Conservation (phyloP, 2,888 invertebrate genomes). For the Parnassius apollo region DNA sequence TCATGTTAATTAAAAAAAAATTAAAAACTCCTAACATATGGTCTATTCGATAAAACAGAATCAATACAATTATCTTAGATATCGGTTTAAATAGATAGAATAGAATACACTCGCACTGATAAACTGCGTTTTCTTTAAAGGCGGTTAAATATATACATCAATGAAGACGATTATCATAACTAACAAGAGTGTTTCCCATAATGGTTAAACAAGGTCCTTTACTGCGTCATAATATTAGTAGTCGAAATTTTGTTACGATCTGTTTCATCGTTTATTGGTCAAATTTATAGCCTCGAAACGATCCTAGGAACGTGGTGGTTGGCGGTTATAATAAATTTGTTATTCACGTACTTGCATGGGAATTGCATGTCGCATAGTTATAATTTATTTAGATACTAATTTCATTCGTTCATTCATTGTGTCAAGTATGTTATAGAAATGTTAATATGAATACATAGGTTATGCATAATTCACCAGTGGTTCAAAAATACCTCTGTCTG, state of each 20-base stretch:
- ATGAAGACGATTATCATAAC: not conserved
- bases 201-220: not conserved
- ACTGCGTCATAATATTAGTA: conserved; percentile 14
- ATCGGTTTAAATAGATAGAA: not conserved
- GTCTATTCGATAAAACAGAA: too few species aligned
- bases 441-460: too few species aligned
- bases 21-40: too few species aligned
- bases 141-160: not conserved
- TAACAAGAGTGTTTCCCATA: not conserved
- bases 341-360: conserved; percentile 8
- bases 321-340: conserved; percentile 11
- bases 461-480: too few species aligned
- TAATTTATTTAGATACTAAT: too few species aligned
- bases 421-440: too few species aligned
- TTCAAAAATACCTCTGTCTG: too few species aligned
- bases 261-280: conserved; percentile 30
- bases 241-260: conserved; percentile 17
- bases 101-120: not conserved
- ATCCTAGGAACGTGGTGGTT: conserved; percentile 27
- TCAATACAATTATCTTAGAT: too few species aligned
- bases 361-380: not conserved
- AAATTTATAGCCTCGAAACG: conserved; percentile 29
- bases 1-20: too few species aligned
- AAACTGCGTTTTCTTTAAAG: not conserved
- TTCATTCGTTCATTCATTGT: too few species aligned